These are phyloP conservation scores for Periophthalmodon schlosseri DNA, from an alignment of 2,113 vertebrate genomes.

Conservation along the genomic window DNA sequence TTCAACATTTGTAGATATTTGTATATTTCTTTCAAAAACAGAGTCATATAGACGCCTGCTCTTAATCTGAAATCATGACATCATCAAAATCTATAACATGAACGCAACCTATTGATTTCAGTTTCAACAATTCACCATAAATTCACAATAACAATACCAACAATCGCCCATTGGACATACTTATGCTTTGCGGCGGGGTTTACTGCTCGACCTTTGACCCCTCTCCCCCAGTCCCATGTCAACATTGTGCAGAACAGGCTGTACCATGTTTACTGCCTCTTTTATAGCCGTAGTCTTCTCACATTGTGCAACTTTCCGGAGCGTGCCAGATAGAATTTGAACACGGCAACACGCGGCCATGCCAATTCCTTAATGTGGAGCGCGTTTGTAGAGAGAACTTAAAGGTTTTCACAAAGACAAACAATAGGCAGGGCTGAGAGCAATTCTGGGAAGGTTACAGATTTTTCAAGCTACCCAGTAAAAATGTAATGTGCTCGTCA, in stretches of 20 bases:
- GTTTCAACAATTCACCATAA: background rate
- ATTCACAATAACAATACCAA: background rate
- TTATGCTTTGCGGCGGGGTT: constrained; percentile 11
- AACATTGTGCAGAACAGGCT: constrained; percentile 16
- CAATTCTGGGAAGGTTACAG: constrained; percentile 11
- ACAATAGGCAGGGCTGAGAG: constrained; percentile 6
- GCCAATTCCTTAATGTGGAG: background rate
- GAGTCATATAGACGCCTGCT: no score
- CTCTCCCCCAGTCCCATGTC: background rate
- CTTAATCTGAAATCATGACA: no score
- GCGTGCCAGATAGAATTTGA: constrained; percentile 10
- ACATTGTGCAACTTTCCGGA: constrained; percentile 16
- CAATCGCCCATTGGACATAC: background rate
- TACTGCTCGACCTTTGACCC: constrained; percentile 3
- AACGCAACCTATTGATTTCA: background rate
- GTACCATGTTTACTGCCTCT: constrained; percentile 22
- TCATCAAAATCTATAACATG: no score
- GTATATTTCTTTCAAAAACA: no score
- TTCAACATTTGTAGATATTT: no score
- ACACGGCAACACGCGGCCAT: background rate
- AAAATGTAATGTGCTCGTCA: constrained; percentile 8
- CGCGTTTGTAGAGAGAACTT: background rate
- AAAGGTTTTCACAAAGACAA: constrained; percentile 21
- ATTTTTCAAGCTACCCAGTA: constrained; percentile 3
- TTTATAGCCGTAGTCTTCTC: constrained; percentile 11